Conservation (phyloP, 2,888 invertebrate species). For the Stegophylla sp. region DNA sequence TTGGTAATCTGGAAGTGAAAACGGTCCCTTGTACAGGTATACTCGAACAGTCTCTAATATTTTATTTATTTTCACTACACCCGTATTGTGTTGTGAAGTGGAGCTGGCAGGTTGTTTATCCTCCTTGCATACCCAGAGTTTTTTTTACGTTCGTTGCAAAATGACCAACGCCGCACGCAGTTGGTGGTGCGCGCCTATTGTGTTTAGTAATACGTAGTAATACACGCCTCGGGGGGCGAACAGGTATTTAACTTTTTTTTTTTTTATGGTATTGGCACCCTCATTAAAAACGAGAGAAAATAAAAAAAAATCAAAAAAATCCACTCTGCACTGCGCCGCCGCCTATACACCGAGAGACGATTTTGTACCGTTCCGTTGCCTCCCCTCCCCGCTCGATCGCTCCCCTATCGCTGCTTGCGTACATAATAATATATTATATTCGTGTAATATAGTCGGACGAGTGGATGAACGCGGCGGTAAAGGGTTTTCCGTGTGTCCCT, state of each 20-base stretch:
- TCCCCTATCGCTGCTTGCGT: not conserved
- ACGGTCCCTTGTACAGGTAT: too few species aligned
- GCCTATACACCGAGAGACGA: not conserved
- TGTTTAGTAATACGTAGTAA: not conserved
- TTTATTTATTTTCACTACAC: too few species aligned
- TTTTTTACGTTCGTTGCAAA: too few species aligned
- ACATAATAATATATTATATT: not conserved
- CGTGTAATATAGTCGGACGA: not conserved
- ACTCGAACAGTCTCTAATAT: too few species aligned
- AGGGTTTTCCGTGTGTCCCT: constrained; percentile 27
- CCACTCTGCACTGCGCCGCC: not conserved
- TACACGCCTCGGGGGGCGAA: not conserved
- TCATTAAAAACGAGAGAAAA: constrained; percentile 18
- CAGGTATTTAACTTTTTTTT: not conserved
- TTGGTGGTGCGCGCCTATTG: not conserved
- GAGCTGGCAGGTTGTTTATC: too few species aligned
- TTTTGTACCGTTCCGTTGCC: not conserved
- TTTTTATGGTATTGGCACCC: not conserved
- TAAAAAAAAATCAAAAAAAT: not conserved
- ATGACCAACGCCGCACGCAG: not conserved
- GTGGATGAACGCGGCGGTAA: not conserved
- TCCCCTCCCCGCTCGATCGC: not conserved
- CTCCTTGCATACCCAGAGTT: too few species aligned
- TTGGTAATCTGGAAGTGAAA: too few species aligned
- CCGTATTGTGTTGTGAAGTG: too few species aligned